Evolutionary conservation across 1,140 invertebrate species (phyloP).

Genomic region (Chelonus insularis): DNA sequence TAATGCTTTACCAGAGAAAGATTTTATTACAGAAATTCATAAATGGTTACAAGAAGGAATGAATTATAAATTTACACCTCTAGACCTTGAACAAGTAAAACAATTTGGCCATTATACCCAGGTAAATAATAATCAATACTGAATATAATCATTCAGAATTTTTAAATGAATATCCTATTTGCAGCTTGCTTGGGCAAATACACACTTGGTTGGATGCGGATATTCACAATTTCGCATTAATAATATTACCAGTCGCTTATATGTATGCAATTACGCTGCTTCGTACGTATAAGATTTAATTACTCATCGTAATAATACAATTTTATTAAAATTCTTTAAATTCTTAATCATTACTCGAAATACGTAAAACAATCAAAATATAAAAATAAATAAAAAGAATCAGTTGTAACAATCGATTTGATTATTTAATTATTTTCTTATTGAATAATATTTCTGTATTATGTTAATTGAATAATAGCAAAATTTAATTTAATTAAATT

Average conservation of each 20-base stretch:
- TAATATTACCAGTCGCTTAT: slow-evolving; percentile 51
- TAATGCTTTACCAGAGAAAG: slow-evolving; percentile 63
- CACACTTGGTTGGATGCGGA: slow-evolving; percentile 74
- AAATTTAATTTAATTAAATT: no score
- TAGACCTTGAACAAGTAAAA: slow-evolving; percentile 63
- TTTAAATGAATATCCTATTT: not conserved
- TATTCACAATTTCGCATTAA: slow-evolving; percentile 76
- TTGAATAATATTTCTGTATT: no score
- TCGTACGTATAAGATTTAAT: slow-evolving; percentile 65
- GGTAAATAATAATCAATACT: slow-evolving; percentile 50
- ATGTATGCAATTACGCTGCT: slow-evolving; percentile 80
- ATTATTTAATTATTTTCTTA: no score
- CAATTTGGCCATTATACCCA: slow-evolving; percentile 76
- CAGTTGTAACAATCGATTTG: no score
- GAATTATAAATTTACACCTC: slow-evolving; percentile 59
- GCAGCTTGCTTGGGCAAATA: slow-evolving; percentile 75
- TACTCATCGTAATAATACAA: no score
- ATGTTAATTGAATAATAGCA: no score
- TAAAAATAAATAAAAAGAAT: no score
- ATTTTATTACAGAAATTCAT: slow-evolving; percentile 70
- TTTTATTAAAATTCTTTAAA: no score
- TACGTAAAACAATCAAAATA: no score
- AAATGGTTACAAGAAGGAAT: slow-evolving; percentile 76
- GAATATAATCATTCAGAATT: not conserved
- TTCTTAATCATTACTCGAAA: no score